A percentile compares a stretch with the other conserved stretches of the same genome.
These are phyloP conservation scores for Sinhomidia bicolor DNA, from an alignment of 2,888 invertebrate species.

Conservation along the genomic window DNA sequence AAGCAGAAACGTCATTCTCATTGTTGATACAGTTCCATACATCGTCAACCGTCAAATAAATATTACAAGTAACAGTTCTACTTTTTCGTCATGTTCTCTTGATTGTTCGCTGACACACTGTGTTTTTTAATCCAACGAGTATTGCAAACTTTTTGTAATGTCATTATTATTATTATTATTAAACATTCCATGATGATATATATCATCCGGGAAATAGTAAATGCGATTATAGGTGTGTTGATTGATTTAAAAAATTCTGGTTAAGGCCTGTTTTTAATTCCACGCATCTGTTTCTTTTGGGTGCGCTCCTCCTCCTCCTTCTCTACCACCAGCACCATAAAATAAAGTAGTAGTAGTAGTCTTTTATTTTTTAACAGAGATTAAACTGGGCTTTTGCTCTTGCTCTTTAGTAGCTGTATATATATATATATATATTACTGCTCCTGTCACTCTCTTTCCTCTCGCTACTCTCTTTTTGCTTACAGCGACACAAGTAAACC, in stretches of 20 bases:
- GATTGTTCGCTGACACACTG: background rate
- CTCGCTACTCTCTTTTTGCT: background rate
- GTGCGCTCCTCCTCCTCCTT: background rate
- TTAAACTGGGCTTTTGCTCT: background rate
- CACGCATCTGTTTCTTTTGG: background rate
- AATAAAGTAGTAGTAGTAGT: background rate
- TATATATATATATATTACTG: background rate
- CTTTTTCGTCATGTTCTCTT: background rate
- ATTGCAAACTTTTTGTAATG: too few relatives aligned
- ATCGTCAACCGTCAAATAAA: background rate
- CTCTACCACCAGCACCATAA: background rate
- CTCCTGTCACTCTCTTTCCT: background rate
- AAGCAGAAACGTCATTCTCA: background rate
- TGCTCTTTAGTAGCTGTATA: too few relatives aligned
- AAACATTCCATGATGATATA: background rate
- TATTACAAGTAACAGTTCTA: background rate
- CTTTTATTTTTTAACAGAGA: background rate
- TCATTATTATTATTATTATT: background rate
- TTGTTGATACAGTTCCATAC: constrained; percentile 26
- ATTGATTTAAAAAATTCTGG: constrained; percentile 8
- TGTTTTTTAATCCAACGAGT: too few relatives aligned
- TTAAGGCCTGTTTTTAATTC: background rate
- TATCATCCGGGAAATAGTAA: background rate
- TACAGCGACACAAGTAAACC: background rate
- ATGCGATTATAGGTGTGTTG: background rate